These are phyloP conservation scores for Scleropages formosus DNA, from an alignment of 2,797 vertebrate genomes.

Conservation along the genomic window DNA sequence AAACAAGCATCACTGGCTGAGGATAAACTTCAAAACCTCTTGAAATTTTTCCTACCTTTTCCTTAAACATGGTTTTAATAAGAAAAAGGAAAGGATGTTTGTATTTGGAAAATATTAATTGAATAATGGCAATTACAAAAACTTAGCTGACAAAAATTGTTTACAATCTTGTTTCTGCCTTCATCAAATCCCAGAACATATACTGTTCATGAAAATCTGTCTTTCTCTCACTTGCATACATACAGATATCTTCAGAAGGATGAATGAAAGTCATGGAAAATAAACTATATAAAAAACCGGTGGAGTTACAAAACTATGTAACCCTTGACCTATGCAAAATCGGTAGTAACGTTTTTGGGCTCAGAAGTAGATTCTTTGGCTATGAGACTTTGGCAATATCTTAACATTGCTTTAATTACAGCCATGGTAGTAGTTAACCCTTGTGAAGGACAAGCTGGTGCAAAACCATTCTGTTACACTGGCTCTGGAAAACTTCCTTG, in stretches of 20 bases:
- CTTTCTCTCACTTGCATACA: conserved; percentile 26
- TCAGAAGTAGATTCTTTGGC: conserved; percentile 92
- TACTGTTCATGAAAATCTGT: conserved; percentile 16
- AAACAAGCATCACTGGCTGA: too few relatives aligned
- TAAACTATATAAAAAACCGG: conserved; percentile 45
- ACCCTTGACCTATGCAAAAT: conserved; percentile 51
- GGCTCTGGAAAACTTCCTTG: conserved; percentile 53
- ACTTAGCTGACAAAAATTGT: conserved; percentile 3
- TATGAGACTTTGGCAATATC: conserved; percentile 89
- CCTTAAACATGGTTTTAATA: too few relatives aligned
- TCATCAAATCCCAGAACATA: conserved; percentile 18
- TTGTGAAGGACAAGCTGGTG: conserved; percentile 65
- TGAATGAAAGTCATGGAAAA: conserved; percentile 39
- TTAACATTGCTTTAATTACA: conserved; percentile 80
- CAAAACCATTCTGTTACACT: conserved; percentile 51
- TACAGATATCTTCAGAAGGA: conserved; percentile 51
- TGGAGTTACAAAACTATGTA: conserved; percentile 34
- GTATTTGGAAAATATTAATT: conserved; percentile 1
- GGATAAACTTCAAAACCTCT: too few relatives aligned
- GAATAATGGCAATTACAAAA: conserved; percentile 2
- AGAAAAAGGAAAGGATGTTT: neutral
- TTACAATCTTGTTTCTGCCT: conserved; percentile 22
- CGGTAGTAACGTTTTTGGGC: conserved; percentile 69
- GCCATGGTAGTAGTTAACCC: conserved; percentile 64
- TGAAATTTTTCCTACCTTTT: too few relatives aligned